These are phyloP conservation scores for Dynastes maya DNA, from an alignment of 2,888 invertebrate species.

Conservation along the genomic window DNA sequence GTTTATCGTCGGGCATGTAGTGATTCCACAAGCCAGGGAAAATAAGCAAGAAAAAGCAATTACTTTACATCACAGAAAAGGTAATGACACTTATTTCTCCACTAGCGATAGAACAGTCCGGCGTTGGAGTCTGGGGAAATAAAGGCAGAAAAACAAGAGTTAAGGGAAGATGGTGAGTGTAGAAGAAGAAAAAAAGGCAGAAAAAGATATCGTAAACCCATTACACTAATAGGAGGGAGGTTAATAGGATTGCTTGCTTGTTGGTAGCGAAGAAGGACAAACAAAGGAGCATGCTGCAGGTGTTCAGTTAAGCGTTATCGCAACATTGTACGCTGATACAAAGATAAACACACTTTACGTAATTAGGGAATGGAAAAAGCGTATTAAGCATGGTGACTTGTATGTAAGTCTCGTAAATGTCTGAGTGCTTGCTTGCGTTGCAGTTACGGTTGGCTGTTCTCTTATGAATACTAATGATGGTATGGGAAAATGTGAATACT, in stretches of 20 bases:
- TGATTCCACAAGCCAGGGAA: conserved; percentile 25
- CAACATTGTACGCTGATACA: conserved; percentile 27
- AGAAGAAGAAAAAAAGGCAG: conserved; percentile 10
- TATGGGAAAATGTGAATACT: too few species aligned
- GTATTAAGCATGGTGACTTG: not conserved
- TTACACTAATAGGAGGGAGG: conserved; percentile 44
- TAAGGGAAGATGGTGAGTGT: not conserved
- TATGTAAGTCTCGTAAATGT: not conserved
- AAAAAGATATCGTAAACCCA: conserved; percentile 40
- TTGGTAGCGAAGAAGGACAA: conserved; percentile 17
- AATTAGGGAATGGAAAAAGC: conserved; percentile 26
- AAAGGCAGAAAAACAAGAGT: not conserved
- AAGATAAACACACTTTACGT: conserved; percentile 37
- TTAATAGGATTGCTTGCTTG: conserved; percentile 40
- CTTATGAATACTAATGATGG: not conserved
- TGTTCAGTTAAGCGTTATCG: conserved; percentile 30
- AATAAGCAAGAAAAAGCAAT: conserved; percentile 45
- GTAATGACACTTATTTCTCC: conserved; percentile 25
- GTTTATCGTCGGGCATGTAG: not conserved
- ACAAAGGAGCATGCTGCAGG: conserved; percentile 36
- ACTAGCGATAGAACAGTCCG: not conserved
- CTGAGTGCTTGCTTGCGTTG: too few species aligned
- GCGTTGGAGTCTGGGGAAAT: conserved; percentile 15
- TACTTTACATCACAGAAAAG: conserved; percentile 37
- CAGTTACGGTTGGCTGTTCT: not conserved